Conservation (phyloP, 64 coral and sea anemone genomes). For the Actinia tenebrosa region DNA sequence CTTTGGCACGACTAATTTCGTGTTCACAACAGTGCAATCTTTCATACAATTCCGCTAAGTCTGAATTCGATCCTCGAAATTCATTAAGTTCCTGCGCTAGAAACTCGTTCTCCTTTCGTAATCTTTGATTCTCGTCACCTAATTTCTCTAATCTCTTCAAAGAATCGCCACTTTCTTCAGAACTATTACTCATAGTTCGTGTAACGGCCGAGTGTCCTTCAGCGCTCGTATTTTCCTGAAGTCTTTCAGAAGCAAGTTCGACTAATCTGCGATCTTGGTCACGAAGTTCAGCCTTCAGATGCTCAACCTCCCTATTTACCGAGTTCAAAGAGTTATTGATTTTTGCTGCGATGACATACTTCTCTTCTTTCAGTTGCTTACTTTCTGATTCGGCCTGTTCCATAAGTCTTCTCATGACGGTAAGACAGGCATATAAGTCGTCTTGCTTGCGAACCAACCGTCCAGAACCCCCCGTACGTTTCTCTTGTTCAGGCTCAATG, state of each 20-base stretch:
- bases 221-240: not conserved
- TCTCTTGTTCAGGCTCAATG: slow-evolving; percentile 27
- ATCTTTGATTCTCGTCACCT: slow-evolving; percentile 82
- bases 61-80: slow-evolving; percentile 64
- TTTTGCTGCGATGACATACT: slow-evolving; percentile 87
- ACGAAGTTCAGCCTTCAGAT: slow-evolving; percentile 86
- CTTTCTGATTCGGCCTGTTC: slow-evolving; percentile 95
- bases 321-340: slow-evolving; percentile 86
- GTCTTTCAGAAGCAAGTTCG: slow-evolving; percentile 55
- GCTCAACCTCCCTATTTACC: slow-evolving; percentile 94
- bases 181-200: slow-evolving; percentile 22
- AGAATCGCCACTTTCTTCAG: slow-evolving; percentile 10
- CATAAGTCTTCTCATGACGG: slow-evolving; percentile 94
- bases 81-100: slow-evolving; percentile 68
- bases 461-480: slow-evolving; percentile 34
- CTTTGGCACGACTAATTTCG: slow-evolving; percentile 88
- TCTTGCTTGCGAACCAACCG: slow-evolving; percentile 84
- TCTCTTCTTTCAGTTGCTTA: slow-evolving; percentile 87
- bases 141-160: slow-evolving; percentile 48
- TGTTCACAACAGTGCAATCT: slow-evolving; percentile 81
- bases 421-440: slow-evolving; percentile 85
- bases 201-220: slow-evolving; percentile 4
- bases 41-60: slow-evolving; percentile 72
- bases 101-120: slow-evolving; percentile 81
- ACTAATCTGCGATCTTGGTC: slow-evolving; percentile 86